Conservation (phyloP, 1,140 invertebrate species). For the Drusus annulatus region DNA sequence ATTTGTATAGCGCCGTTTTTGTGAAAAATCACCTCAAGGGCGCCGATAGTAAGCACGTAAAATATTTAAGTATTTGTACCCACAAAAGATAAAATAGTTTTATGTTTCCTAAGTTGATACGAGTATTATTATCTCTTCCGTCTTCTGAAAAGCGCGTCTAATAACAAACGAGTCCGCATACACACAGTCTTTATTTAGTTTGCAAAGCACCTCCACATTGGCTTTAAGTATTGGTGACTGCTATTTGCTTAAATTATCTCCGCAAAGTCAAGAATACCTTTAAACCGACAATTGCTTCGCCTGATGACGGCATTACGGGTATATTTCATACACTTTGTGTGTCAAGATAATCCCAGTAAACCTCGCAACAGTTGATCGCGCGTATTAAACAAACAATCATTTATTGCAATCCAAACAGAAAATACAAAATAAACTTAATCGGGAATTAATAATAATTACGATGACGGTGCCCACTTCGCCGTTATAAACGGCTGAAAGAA, state of each 20-base stretch:
- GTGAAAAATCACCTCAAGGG: too few relatives aligned
- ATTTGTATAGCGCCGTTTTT: too few relatives aligned
- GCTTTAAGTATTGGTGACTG: slow-evolving; percentile 13
- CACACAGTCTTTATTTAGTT: background rate
- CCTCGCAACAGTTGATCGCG: slow-evolving; percentile 4
- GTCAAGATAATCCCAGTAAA: slow-evolving; percentile 32
- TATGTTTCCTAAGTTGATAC: too few relatives aligned
- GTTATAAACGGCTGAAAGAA: slow-evolving; percentile 9
- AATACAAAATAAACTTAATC: slow-evolving; percentile 23
- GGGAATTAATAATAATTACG: background rate
- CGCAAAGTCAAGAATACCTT: background rate
- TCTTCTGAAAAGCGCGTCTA: too few relatives aligned
- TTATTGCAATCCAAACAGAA: slow-evolving; percentile 18
- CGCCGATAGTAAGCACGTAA: too few relatives aligned
- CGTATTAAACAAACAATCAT: slow-evolving; percentile 22
- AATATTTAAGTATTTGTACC: too few relatives aligned
- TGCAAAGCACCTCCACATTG: background rate
- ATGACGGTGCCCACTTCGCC: background rate
- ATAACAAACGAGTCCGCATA: too few relatives aligned
- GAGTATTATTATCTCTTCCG: too few relatives aligned
- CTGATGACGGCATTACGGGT: slow-evolving; percentile 1
- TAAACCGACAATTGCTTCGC: slow-evolving; percentile 31
- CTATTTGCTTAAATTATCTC: slow-evolving; percentile 24
- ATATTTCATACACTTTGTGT: slow-evolving; percentile 30
- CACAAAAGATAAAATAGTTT: too few relatives aligned